phyloP scores from a whole-genome alignment of 2,888 invertebrate genomes.

The Axea sp. region DNA sequence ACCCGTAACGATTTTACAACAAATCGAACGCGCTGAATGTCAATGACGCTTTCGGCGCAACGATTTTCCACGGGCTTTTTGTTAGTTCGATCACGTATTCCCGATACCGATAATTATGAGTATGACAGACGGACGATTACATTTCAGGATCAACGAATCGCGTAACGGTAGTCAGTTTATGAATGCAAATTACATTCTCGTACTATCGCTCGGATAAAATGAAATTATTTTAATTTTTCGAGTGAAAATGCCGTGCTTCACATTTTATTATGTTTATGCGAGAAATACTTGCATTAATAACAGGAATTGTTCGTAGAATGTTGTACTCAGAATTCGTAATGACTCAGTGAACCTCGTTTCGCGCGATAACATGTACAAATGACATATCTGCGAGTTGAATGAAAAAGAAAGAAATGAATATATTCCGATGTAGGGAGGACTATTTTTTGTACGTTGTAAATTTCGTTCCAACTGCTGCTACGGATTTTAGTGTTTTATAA shows the following conservation, averaged over 20 bases:
- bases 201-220: constrained; percentile 8
- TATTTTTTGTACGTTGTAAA: no score
- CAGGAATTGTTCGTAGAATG: constrained; percentile 22
- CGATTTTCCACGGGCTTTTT: constrained; percentile 17
- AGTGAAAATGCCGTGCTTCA: neutral
- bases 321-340: constrained; percentile 29
- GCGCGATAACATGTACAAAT: constrained; percentile 15
- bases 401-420: constrained; percentile 4
- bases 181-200: constrained; percentile 27
- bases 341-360: constrained; percentile 12
- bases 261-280: constrained; percentile 1
- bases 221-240: constrained; percentile 6
- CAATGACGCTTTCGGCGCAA: constrained; percentile 45
- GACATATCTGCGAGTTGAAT: constrained; percentile 33
- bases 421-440: no score
- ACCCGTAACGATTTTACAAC: constrained; percentile 46
- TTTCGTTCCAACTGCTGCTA: no score
- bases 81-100: constrained; percentile 29
- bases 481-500: no score
- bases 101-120: constrained; percentile 22
- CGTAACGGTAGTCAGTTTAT: constrained; percentile 4
- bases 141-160: constrained; percentile 19
- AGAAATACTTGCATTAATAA: constrained; percentile 6
- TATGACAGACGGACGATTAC: constrained; percentile 22
- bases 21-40: constrained; percentile 49